Evolutionary conservation across 2,888 invertebrate genomes (phyloP).

Genomic region (Plebejus melissa): DNA sequence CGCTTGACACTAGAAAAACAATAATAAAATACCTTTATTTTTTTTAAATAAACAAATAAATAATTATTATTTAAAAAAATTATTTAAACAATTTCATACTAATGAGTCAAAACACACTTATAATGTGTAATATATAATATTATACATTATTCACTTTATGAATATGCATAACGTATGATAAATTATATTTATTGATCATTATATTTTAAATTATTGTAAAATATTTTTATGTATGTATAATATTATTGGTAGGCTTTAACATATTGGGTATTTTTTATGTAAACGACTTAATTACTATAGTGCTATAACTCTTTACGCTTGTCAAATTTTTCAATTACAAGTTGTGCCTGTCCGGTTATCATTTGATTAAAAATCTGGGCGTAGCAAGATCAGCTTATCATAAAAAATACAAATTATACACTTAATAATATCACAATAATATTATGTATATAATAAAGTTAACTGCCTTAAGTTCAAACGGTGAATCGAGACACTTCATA

Average conservation of each 20-base stretch:
- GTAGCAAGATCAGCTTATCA: background rate
- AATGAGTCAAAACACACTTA: background rate
- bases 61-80: too few relatives aligned
- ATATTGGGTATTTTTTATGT: background rate
- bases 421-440: background rate
- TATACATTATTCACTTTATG: background rate
- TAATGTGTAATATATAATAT: background rate
- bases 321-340: background rate
- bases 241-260: background rate
- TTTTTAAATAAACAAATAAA: too few relatives aligned
- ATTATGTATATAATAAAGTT: too few relatives aligned
- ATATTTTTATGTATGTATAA: background rate
- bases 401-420: background rate
- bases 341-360: background rate
- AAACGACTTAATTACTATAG: background rate
- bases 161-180: constrained; percentile 6
- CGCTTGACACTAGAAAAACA: background rate
- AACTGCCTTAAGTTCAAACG: background rate
- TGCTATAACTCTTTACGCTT: background rate
- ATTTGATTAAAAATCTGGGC: background rate
- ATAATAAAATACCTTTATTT: background rate
- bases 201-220: background rate
- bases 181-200: constrained; percentile 12
- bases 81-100: background rate
- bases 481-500: too few relatives aligned